phyloP scores from a whole-genome alignment of 2,797 vertebrate genomes.

The Gorsachius magnificus region DNA sequence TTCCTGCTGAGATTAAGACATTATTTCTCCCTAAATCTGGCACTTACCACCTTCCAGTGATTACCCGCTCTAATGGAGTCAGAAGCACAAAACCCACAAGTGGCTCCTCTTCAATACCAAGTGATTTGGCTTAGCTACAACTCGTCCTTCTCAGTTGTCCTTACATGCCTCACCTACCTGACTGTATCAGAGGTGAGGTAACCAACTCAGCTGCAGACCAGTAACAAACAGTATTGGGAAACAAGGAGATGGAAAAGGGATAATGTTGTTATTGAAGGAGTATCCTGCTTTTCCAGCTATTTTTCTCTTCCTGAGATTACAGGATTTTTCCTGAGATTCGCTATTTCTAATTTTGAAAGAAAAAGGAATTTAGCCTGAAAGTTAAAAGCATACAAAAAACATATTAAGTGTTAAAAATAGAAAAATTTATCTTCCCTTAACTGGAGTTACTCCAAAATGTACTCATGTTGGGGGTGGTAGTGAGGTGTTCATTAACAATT shows the following conservation, averaged over 20 bases:
- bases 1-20: neutral
- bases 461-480: neutral
- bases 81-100: neutral
- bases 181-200: neutral
- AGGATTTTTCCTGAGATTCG: too few species aligned
- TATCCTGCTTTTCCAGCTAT: neutral
- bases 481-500: slow-evolving; percentile 44
- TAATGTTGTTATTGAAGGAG: neutral
- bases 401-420: neutral
- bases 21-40: neutral
- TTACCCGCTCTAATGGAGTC: neutral
- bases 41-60: neutral
- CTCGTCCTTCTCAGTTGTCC: neutral
- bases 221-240: neutral
- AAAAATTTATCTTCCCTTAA: neutral
- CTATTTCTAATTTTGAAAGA: neutral
- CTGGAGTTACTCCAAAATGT: neutral
- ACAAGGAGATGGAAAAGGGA: neutral
- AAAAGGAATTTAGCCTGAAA: neutral
- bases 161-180: neutral
- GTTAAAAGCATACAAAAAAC: neutral
- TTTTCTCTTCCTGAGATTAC: neutral
- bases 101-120: neutral
- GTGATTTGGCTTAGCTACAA: neutral
- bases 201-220: neutral